Base-by-base conservation (phyloP, 2,888 invertebrate genomes). In the Chrysotoxum bicinctum region DNA sequence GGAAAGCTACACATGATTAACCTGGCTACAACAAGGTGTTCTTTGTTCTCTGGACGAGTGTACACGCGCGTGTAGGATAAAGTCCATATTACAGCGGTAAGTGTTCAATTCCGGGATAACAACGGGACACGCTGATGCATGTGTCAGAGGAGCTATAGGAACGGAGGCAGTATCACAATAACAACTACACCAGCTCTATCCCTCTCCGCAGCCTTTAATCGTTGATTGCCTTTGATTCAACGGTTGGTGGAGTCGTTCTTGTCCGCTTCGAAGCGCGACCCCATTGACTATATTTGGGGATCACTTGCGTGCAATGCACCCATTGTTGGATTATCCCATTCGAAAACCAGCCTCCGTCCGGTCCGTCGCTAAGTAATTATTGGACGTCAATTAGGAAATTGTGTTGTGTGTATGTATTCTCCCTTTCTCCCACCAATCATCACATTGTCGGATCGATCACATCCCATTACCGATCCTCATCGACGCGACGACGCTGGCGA, bases 341-440 rank as follows among this genome's bases (percentile, higher is more conserved):
- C 62, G 50, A 26, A 52, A 79, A 58, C 70, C 69, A 26, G 64
- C 21, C 48, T 56, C 19, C 48, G 26, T 54, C 54, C 50, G 32
- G 26, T 54, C 54, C 50, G 32, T 43, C 40, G 37, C 66, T 73
- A 62, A 74, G 74, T 85, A 85, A 85, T 85, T 85, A 85, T 81
- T 56, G 81, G 52, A 85, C 76, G 81, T 85, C 85, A 85, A 81
- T 85, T 81, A 81, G 77, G 81, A 84, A 76, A 84, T 75, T 75
- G 70, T 84, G 48, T 37, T 48, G 19, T 60, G n/a, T 37, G 45
- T 48, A 54, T 54, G 30, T 5, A 10, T 37, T 50, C 54, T 58
- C 54, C 68, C 50, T 73, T 60, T 73, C 73, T 64, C 68, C 73
- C 56, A 58, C 58, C 58, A 58, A 58, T 58, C 58, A 58, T 58